Conservation (phyloP, 2,888 invertebrate species). For the Megastigmus dorsalis region DNA sequence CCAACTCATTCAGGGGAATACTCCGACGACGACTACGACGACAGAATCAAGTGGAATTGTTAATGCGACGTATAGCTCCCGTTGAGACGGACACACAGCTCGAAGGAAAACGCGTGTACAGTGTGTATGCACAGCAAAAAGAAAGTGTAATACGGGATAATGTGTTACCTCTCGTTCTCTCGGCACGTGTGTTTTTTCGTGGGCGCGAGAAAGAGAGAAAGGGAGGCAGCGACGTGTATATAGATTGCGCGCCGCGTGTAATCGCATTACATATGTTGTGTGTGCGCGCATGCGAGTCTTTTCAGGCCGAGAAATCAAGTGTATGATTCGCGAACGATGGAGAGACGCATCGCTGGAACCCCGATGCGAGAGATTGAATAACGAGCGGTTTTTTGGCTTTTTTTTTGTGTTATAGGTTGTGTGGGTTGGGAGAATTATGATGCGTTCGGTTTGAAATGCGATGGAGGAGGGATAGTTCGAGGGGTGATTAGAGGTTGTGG, state of each 20-base stretch:
- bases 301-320: slow-evolving; percentile 27
- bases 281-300: slow-evolving; percentile 2
- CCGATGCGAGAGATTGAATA: slow-evolving; percentile 5
- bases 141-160: no score
- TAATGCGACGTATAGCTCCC: no score
- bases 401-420: neutral
- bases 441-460: no score
- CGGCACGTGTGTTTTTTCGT: no score
- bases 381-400: no score
- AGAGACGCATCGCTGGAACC: neutral
- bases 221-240: neutral
- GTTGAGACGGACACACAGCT: no score
- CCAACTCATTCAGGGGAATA: slow-evolving; percentile 71
- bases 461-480: no score
- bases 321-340: slow-evolving; percentile 11
- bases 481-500: no score
- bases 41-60: slow-evolving; percentile 73
- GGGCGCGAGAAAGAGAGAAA: neutral
- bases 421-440: no score
- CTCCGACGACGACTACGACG: slow-evolving; percentile 1
- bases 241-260: slow-evolving; percentile 12
- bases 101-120: no score
- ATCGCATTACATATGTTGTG: slow-evolving; percentile 36
- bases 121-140: no score
- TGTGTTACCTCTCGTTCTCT: no score